phyloP scores from a whole-genome alignment of 1,140 invertebrate species.

The Lepidurus couesii region DNA sequence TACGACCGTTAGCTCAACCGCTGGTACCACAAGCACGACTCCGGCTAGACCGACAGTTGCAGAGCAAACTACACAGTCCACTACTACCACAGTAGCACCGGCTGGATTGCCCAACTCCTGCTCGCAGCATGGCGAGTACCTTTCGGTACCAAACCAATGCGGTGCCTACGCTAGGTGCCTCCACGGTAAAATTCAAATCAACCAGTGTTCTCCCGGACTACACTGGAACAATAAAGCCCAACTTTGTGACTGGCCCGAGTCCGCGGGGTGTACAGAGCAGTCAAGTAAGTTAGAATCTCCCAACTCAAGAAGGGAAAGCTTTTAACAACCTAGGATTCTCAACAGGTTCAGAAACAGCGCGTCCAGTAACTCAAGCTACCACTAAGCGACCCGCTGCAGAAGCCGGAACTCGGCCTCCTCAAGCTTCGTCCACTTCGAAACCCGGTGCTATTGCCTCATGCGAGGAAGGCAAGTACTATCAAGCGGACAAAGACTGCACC shows the following conservation, averaged over 20 bases:
- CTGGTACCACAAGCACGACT: constrained; percentile 42
- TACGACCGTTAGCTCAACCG: constrained; percentile 34
- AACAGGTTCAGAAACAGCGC: too few species aligned
- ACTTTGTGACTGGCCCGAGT: constrained; percentile 72
- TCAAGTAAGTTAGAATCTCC: not conserved
- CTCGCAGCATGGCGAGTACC: constrained; percentile 59
- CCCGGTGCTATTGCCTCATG: constrained; percentile 45
- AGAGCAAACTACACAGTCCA: constrained; percentile 3
- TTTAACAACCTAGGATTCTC: too few species aligned
- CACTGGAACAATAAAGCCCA: constrained; percentile 64
- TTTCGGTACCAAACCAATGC: constrained; percentile 61
- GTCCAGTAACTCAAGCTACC: not conserved
- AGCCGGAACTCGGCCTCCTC: constrained; percentile 21
- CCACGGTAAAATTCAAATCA: constrained; percentile 57
- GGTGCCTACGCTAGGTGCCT: constrained; percentile 69
- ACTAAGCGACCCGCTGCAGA: constrained; percentile 1
- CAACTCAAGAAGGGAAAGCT: too few species aligned
- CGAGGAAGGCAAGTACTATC: constrained; percentile 56
- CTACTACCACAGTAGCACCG: constrained; percentile 35
- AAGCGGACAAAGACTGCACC: constrained; percentile 60
- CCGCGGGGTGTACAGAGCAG: constrained; percentile 57
- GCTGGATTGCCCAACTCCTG: constrained; percentile 24
- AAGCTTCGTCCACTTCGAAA: constrained; percentile 34
- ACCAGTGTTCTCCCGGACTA: constrained; percentile 68
- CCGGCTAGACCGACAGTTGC: constrained; percentile 38